Evolutionary conservation across 2,113 vertebrate genomes (phyloP).

Genomic region (Tylochromis polylepis): DNA sequence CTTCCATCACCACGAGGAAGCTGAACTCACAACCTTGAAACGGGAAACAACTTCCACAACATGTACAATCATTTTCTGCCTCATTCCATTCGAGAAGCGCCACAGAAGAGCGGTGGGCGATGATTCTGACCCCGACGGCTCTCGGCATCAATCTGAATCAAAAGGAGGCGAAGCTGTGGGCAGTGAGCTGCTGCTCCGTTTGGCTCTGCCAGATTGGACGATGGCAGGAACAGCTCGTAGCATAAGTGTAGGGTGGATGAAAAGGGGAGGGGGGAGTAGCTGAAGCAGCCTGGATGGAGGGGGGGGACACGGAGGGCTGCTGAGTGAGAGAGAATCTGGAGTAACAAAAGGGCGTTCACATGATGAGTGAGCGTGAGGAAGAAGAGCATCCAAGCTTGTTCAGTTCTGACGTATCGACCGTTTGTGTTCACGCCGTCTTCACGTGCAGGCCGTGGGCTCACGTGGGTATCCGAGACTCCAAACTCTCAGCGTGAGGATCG

Average conservation of each 20-base stretch:
- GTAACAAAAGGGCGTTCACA: not conserved
- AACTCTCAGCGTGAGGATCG: not conserved
- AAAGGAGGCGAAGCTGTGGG: constrained; percentile 18
- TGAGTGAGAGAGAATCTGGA: not conserved
- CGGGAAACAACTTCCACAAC: not conserved
- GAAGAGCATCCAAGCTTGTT: not conserved
- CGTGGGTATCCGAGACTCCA: not conserved
- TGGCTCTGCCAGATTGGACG: not conserved
- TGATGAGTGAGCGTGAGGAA: not conserved
- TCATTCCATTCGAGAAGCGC: not conserved
- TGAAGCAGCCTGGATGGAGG: not conserved
- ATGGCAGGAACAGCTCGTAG: not conserved
- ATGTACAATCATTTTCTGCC: not conserved
- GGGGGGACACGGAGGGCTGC: not conserved
- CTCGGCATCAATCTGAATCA: constrained; percentile 26
- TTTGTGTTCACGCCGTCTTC: not conserved
- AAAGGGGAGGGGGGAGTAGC: not conserved
- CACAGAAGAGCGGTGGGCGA: not conserved
- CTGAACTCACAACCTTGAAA: not conserved
- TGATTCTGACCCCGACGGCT: not conserved
- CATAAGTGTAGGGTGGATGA: not conserved
- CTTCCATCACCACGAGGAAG: not conserved
- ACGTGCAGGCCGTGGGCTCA: not conserved
- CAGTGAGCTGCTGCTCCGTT: not conserved
- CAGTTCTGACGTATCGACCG: not conserved